These are phyloP conservation scores for Lasioglossum marginatum DNA, from an alignment of 2,888 invertebrate species.

Conservation along the genomic window DNA sequence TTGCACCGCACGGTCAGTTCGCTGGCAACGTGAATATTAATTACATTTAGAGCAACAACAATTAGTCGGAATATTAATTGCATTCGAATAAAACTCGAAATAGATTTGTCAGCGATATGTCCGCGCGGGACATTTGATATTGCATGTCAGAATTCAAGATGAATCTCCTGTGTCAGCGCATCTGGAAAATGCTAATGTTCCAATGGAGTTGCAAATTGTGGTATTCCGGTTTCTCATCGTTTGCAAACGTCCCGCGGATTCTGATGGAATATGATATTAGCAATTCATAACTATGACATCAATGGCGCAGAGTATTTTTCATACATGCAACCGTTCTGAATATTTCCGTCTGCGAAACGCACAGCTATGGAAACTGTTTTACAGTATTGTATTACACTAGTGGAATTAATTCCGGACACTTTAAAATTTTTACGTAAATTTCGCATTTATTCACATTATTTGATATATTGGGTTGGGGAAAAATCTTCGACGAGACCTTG, in stretches of 20 bases:
- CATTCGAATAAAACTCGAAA: not conserved
- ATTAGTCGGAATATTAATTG: not conserved
- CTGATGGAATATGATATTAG: constrained; percentile 47
- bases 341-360: not conserved
- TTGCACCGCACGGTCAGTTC: not conserved
- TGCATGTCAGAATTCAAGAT: constrained; percentile 19
- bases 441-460: no score
- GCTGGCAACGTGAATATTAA: not conserved
- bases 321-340: no score
- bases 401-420: no score
- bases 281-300: constrained; percentile 62
- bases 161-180: constrained; percentile 11
- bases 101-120: not conserved
- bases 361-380: not conserved
- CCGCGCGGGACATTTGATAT: constrained; percentile 10
- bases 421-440: no score
- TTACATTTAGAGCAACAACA: not conserved
- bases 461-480: no score
- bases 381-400: not conserved
- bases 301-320: constrained; percentile 19
- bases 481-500: no score
- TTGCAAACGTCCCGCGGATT: constrained; percentile 42
- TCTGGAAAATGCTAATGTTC: constrained; percentile 45
- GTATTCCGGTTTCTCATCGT: constrained; percentile 40
- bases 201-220: constrained; percentile 51